These are phyloP conservation scores for Coronaproctus castanopsis DNA, from an alignment of 2,888 invertebrate genomes.

Conservation along the genomic window DNA sequence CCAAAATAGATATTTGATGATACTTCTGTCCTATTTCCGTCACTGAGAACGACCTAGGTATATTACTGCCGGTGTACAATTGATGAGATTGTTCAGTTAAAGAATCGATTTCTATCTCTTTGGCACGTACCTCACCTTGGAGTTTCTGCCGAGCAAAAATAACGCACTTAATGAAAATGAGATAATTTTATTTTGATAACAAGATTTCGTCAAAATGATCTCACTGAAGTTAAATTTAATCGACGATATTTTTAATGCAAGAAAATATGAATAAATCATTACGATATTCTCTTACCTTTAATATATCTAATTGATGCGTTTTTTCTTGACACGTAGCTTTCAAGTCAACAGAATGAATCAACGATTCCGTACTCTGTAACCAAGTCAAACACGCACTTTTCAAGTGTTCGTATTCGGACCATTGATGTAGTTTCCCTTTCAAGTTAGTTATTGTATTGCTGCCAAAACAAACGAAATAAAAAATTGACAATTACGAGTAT, in stretches of 20 bases:
- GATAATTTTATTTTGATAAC: too few species aligned
- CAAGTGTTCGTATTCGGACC: slow-evolving; percentile 74
- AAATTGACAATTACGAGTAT: too few species aligned
- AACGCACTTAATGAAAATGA: neutral
- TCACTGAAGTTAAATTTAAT: too few species aligned
- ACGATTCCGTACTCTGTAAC: slow-evolving; percentile 72
- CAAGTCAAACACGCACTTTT: slow-evolving; percentile 68
- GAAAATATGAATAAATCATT: too few species aligned
- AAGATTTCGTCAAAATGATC: too few species aligned
- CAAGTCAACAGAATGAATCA: slow-evolving; percentile 67
- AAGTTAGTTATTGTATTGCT: slow-evolving; percentile 40
- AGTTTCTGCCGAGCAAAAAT: slow-evolving; percentile 32
- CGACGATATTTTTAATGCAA: too few species aligned
- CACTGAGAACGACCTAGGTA: slow-evolving; percentile 57
- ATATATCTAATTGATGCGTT: slow-evolving; percentile 57
- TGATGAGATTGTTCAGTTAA: slow-evolving; percentile 79
- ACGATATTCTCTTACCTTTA: slow-evolving; percentile 37
- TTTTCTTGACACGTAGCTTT: slow-evolving; percentile 66
- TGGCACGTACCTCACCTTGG: slow-evolving; percentile 74
- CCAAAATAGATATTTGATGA: slow-evolving; percentile 69
- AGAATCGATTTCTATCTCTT: slow-evolving; percentile 78
- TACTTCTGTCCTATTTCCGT: slow-evolving; percentile 83
- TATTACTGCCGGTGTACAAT: slow-evolving; percentile 49
- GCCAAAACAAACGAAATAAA: neutral
- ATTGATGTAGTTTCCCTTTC: slow-evolving; percentile 66